phyloP scores from a whole-genome alignment of 2,797 vertebrate genomes.

The Sebastiscus tertius region DNA sequence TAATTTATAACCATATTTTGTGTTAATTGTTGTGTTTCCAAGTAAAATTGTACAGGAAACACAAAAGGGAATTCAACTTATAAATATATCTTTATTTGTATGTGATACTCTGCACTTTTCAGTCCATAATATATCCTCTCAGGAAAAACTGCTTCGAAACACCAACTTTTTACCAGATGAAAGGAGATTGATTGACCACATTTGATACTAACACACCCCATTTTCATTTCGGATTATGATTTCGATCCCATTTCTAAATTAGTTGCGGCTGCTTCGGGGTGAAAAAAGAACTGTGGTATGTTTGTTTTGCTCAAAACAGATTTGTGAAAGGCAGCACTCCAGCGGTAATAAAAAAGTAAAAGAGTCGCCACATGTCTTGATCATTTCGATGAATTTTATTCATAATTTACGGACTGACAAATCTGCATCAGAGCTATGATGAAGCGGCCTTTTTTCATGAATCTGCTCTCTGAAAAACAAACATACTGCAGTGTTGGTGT shows the following conservation, averaged over 20 bases:
- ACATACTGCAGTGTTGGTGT: constrained; percentile 11
- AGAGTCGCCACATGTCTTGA: constrained; percentile 1
- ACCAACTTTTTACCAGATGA: not conserved
- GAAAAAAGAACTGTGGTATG: not conserved
- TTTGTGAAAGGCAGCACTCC: not conserved
- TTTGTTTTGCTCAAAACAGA: constrained; percentile 31
- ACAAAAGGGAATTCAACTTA: not conserved
- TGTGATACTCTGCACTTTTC: not conserved
- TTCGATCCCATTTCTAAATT: not conserved
- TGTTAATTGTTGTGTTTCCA: not conserved
- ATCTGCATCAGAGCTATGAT: not conserved
- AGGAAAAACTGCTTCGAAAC: not conserved
- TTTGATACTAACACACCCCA: not conserved
- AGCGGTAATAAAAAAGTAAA: constrained; percentile 10
- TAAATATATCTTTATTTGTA: not conserved
- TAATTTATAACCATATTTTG: not conserved
- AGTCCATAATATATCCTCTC: not conserved
- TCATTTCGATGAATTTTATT: constrained; percentile 5
- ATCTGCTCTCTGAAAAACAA: constrained; percentile 9
- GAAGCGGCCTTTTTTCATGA: not conserved
- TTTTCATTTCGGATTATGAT: not conserved
- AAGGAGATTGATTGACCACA: not conserved
- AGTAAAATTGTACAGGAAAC: not conserved
- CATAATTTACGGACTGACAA: constrained; percentile 14
- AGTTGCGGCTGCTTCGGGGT: not conserved